phyloP scores from a whole-genome alignment of 2,113 vertebrate genomes.

The Stigmatopora nigra region DNA sequence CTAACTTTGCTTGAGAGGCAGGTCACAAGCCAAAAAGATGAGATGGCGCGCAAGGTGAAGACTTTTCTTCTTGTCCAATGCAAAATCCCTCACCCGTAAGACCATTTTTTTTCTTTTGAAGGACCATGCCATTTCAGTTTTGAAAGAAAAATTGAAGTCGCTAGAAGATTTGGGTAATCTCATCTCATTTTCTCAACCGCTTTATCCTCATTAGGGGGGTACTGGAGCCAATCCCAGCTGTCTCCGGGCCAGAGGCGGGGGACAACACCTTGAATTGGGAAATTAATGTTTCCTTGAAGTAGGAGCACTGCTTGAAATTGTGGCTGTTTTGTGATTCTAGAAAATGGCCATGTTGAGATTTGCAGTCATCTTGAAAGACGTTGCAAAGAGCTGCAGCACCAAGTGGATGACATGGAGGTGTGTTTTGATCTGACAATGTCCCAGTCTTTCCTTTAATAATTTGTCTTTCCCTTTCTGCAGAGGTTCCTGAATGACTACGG shows the following conservation, averaged over 20 bases:
- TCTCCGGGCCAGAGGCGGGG: no score
- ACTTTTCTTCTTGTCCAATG: neutral
- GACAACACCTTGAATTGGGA: no score
- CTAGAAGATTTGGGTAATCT: conserved; percentile 63
- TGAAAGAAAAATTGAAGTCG: conserved; percentile 69
- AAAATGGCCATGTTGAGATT: neutral
- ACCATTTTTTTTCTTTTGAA: conserved; percentile 36
- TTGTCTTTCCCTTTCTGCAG: conserved; percentile 50
- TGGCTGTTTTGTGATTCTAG: conserved; percentile 27
- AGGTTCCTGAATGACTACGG: conserved; percentile 82
- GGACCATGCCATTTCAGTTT: conserved; percentile 71
- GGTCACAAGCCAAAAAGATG: conserved; percentile 66
- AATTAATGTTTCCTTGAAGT: no score
- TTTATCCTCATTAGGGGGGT: no score
- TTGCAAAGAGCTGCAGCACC: conserved; percentile 74
- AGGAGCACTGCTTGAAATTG: neutral
- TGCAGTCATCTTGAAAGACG: conserved; percentile 55
- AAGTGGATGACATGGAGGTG: conserved; percentile 89
- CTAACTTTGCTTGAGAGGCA: conserved; percentile 72
- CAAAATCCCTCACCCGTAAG: neutral
- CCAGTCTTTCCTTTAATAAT: neutral
- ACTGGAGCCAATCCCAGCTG: no score
- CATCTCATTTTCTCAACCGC: no score
- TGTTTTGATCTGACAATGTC: conserved; percentile 25
- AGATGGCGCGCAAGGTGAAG: conserved; percentile 75